Base-by-base conservation (phyloP, 2,113 vertebrate species). In the Murina feae region DNA sequence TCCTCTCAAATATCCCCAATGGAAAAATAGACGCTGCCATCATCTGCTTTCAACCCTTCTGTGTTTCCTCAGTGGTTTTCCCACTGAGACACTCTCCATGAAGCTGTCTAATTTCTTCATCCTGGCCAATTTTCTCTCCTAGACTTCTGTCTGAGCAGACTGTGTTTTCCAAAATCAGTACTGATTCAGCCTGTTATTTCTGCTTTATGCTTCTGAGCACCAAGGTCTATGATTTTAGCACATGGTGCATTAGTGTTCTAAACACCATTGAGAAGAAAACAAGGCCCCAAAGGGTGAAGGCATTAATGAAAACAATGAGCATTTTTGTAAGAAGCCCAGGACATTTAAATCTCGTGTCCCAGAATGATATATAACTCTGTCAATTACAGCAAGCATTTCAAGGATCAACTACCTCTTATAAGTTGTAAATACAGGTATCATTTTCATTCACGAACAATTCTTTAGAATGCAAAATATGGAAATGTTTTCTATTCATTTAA, bases 171-270 rank as follows among this genome's bases (percentile, higher is more conserved):
- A 94, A 87, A 89, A 69, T 86, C 94, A 83, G 51, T 89, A 91
- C 71, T 97, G 53, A 91, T 84, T 95, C 58, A 96, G 79, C 93
- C 92, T 95, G 90, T 92, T 96, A 96, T 95, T 97, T 97, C 94
- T 97, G 91, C 69, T 63, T 86, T 91, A 89, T 89, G 35, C 60
- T 25, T 96, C 91, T 96, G 68, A 97, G 96, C 30, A 93, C 37
- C 58, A 9, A 7, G 47, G 74, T 53, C 96, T 97, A 94, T 89
- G 86, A 96, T 97, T 72, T 96, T 81, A 97, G 72, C 82, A 92
- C 42, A 85, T 10, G 84, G 47, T 93, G 4, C 12, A 65, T 97
- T 98, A 96, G 87, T 90, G 16, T 88, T 66, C 78, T 96, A 66
- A 97, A 96, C n/a, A 93, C 95, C 83, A 84, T 85, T 75, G 93